Percentiles rank a stretch among this genome's conserved stretches.
Evolutionary conservation across 2,888 invertebrate genomes (phyloP).

Genomic region (Zootermopsis nevadensis): DNA sequence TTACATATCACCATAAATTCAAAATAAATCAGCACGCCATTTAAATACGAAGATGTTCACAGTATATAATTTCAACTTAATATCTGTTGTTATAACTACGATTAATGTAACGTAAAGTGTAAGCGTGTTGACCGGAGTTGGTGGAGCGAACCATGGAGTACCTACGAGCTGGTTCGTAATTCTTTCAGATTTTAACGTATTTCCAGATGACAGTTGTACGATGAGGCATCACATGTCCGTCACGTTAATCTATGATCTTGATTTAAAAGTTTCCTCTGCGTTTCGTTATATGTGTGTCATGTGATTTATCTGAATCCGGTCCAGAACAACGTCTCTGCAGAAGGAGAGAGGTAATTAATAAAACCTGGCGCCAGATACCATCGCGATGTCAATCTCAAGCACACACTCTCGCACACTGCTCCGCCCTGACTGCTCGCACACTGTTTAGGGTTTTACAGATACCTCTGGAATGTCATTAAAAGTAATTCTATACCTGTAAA

Average conservation of each 20-base stretch:
- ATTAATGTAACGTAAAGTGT: not conserved
- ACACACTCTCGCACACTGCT: conserved; percentile 30
- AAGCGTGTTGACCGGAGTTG: not conserved
- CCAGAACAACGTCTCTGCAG: conserved; percentile 15
- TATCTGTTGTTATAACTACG: too few species aligned
- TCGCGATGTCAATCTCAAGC: conserved; percentile 18
- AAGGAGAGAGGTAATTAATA: conserved; percentile 34
- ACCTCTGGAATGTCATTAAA: too few species aligned
- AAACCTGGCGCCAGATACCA: conserved; percentile 29
- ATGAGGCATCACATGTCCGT: conserved; percentile 27
- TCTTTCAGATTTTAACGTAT: not conserved
- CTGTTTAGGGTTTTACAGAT: not conserved
- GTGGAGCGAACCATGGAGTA: not conserved
- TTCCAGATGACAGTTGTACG: not conserved
- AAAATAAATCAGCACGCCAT: too few species aligned
- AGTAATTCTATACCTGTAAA: too few species aligned
- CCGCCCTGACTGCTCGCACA: conserved; percentile 7
- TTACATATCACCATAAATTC: too few species aligned
- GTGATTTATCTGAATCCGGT: conserved; percentile 47
- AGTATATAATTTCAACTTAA: too few species aligned
- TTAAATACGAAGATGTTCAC: too few species aligned
- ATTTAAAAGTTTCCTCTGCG: conserved; percentile 45
- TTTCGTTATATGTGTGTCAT: conserved; percentile 28
- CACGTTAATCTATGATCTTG: conserved; percentile 46
- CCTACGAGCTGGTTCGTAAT: not conserved